Conservation (phyloP, 2,888 invertebrate genomes). For the Caenorhabditis sp. region DNA sequence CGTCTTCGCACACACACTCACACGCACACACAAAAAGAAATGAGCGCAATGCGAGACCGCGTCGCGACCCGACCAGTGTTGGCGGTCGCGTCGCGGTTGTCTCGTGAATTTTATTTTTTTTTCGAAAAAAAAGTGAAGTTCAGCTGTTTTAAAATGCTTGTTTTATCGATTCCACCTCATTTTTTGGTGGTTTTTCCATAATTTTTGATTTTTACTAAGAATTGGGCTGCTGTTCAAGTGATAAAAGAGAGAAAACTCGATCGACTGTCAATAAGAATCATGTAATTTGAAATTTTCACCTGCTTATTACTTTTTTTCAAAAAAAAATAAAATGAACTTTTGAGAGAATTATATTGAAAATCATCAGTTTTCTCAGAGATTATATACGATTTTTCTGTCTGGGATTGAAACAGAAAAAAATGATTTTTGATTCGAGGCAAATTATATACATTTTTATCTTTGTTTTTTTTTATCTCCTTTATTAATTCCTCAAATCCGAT, state of each 20-base stretch:
- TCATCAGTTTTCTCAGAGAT: too few species aligned
- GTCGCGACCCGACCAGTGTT: constrained; percentile 6
- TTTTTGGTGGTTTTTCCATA: not conserved
- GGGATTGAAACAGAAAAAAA: too few species aligned
- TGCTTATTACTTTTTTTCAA: too few species aligned
- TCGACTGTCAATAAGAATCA: too few species aligned
- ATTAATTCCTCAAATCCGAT: not conserved
- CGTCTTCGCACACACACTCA: constrained; percentile 6
- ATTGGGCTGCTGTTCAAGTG: too few species aligned
- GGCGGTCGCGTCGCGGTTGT: constrained; percentile 25
- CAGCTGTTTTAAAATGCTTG: not conserved
- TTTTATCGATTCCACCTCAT: not conserved
- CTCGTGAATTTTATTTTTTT: not conserved
- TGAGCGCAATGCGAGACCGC: constrained; percentile 21
- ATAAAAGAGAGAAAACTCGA: too few species aligned
- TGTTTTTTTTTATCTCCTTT: not conserved
- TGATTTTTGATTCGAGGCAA: too few species aligned
- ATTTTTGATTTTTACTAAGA: not conserved
- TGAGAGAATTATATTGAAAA: too few species aligned
- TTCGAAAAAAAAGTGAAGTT: not conserved
- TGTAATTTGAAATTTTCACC: too few species aligned
- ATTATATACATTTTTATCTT: too few species aligned
- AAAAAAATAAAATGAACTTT: too few species aligned
- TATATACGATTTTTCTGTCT: too few species aligned
- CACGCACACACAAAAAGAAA: constrained; percentile 21